Evolutionary conservation across 2,113 vertebrate genomes (phyloP), one percentile per base, ranked within the genome.

Genomic region (Dicentrarchus labrax): DNA sequence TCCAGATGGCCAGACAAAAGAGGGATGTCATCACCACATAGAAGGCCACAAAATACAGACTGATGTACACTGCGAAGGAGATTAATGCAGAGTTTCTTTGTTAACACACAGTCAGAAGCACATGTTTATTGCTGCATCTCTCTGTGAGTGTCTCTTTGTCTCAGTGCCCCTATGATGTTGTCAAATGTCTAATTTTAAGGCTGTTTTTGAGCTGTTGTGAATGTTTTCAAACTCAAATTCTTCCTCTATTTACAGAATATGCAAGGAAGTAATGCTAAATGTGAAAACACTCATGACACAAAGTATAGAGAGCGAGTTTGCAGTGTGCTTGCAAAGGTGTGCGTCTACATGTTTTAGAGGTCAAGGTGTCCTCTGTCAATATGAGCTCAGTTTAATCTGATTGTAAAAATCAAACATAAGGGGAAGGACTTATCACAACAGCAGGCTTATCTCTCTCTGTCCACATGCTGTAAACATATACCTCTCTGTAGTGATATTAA

Each of bases 1-100:
- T 92, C 8, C 95, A 98, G 80, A 98, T 91, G 82, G 94, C 93
- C 78, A 98, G 92, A 1, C 93, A 92, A 0, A 98, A 98, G 67
- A 98, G 78, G 8, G 83, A 91, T 0, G 95, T 95, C 95, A 98
- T 96, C 89, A 97, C 95, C 87, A 96, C 89, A 0, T 98, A 98
- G 95, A 98, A 98, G 43, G 95, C 97, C 74, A 95, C 90, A 8
- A 98, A 98, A 83, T 98, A 98, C 60, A 97, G 92, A 83, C 95
- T 97, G 94, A 98, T 98, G 96, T 96, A 97, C 72, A 97, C 97
- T 98, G 94, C 3, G 12, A 78, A 54, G 50, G 38, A 68, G 85
- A 76, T 74, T 12, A 4, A 51, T 5, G 17, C 36, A 95, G 87
- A 96, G 2, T 2, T 15, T 30, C 30, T 47, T 39, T 3, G 22